phyloP scores from a whole-genome alignment of 2,888 invertebrate species.

The Diarsia mendica region DNA sequence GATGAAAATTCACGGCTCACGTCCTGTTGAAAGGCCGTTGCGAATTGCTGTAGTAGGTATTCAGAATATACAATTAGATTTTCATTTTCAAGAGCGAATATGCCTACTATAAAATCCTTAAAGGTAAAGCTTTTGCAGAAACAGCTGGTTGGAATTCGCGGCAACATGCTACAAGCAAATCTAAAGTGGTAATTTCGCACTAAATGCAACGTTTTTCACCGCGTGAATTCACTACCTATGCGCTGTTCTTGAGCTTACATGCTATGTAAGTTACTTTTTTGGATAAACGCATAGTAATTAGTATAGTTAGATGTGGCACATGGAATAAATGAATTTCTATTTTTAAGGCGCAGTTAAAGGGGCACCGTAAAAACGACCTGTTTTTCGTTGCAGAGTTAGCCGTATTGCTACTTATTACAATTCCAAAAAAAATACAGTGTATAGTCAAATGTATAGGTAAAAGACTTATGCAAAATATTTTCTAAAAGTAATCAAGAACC shows the following conservation, averaged over 20 bases:
- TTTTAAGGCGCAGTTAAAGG: too few species aligned
- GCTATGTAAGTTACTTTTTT: background rate
- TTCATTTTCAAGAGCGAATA: background rate
- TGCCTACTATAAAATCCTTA: background rate
- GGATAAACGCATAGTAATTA: background rate
- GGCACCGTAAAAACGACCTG: too few species aligned
- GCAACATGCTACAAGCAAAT: background rate
- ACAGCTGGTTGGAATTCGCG: background rate
- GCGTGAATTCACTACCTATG: background rate
- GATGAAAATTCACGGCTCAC: constrained; percentile 19
- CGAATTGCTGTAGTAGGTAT: background rate
- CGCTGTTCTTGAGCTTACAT: background rate
- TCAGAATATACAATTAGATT: constrained; percentile 3
- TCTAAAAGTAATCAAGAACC: too few species aligned
- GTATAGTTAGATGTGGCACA: too few species aligned
- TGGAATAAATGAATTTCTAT: too few species aligned
- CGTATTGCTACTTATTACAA: too few species aligned
- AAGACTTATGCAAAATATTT: too few species aligned
- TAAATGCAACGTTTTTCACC: background rate
- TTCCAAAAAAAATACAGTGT: too few species aligned
- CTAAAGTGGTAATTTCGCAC: too few species aligned
- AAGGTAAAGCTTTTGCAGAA: background rate
- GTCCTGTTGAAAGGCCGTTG: background rate
- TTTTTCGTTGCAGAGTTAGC: too few species aligned
- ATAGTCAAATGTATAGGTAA: too few species aligned